A percentile compares a stretch with the other conserved stretches of the same genome.
phyloP scores from a whole-genome alignment of 64 coral and sea anemone species.

The Dendrophyllia cribrosa region DNA sequence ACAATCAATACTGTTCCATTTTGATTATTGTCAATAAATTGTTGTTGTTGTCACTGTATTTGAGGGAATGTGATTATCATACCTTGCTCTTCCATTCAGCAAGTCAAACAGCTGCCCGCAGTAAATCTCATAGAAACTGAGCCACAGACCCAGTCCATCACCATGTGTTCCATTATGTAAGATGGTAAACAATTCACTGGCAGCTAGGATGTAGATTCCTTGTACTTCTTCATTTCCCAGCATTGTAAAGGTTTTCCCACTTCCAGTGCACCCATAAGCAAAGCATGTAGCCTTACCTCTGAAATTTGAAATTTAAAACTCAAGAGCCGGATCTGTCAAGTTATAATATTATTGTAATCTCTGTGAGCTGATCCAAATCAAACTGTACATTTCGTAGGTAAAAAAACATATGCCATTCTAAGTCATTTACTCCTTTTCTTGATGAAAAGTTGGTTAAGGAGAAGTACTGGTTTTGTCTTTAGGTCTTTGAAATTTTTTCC shows the following conservation, averaged over 20 bases:
- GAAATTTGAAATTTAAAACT: background rate
- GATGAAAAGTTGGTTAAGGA: too few relatives aligned
- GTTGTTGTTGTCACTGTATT: too few relatives aligned
- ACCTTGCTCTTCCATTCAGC: constrained; percentile 84
- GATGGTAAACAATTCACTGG: constrained; percentile 78
- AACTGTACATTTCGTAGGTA: too few relatives aligned
- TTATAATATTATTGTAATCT: too few relatives aligned
- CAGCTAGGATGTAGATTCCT: constrained; percentile 83
- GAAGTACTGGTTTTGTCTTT: too few relatives aligned
- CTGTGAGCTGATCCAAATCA: too few relatives aligned
- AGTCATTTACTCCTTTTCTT: too few relatives aligned
- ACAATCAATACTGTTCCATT: too few relatives aligned
- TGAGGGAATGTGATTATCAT: background rate
- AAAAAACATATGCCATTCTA: too few relatives aligned
- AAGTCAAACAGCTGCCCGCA: constrained; percentile 93
- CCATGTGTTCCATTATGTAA: constrained; percentile 65
- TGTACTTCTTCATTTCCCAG: constrained; percentile 83
- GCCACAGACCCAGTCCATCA: constrained; percentile 63
- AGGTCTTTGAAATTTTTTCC: too few relatives aligned
- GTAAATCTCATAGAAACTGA: constrained; percentile 95
- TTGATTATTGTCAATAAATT: too few relatives aligned
- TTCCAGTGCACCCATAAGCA: constrained; percentile 92
- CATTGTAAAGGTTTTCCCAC: constrained; percentile 93
- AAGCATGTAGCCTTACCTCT: constrained; percentile 90
- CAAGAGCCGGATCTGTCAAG: too few relatives aligned